These are phyloP conservation scores for Lasioglossum oenotherae DNA, from an alignment of 2,888 invertebrate species.

Conservation along the genomic window DNA sequence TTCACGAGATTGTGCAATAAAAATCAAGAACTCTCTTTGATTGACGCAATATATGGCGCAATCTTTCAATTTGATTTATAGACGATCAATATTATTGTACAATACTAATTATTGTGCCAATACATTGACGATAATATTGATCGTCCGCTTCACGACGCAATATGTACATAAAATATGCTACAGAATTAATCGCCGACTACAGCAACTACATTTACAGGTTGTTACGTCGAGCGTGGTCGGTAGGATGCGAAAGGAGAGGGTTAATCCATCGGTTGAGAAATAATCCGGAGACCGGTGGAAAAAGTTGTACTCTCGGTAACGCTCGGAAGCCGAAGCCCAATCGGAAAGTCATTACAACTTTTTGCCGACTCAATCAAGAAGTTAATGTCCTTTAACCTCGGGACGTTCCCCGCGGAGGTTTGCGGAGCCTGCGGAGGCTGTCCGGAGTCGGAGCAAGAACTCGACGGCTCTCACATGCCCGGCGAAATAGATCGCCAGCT, in stretches of 20 bases:
- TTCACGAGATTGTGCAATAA: too few species aligned
- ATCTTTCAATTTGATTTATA: too few species aligned
- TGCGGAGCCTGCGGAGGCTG: conserved; percentile 64
- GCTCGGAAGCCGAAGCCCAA: conserved; percentile 62
- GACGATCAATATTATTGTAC: too few species aligned
- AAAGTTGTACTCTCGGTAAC: conserved; percentile 20
- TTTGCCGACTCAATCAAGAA: conserved; percentile 82
- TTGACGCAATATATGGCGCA: too few species aligned
- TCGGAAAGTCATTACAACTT: conserved; percentile 84
- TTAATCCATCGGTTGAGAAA: conserved; percentile 17
- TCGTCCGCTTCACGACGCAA: background rate
- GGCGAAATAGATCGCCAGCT: conserved; percentile 81
- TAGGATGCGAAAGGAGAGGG: background rate
- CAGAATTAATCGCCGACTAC: background rate
- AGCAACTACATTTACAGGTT: background rate
- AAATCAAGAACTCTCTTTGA: too few species aligned
- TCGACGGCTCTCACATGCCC: conserved; percentile 82
- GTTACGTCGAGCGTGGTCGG: background rate
- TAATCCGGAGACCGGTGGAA: conserved; percentile 21
- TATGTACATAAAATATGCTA: background rate
- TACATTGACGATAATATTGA: too few species aligned
- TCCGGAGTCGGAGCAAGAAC: conserved; percentile 73
- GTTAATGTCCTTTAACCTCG: conserved; percentile 83
- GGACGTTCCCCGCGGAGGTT: conserved; percentile 77
- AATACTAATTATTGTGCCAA: too few species aligned